Evolutionary conservation across 2,797 vertebrate genomes (phyloP), one percentile per base, ranked within the genome.

Genomic region (Notolepis coatsorum): DNA sequence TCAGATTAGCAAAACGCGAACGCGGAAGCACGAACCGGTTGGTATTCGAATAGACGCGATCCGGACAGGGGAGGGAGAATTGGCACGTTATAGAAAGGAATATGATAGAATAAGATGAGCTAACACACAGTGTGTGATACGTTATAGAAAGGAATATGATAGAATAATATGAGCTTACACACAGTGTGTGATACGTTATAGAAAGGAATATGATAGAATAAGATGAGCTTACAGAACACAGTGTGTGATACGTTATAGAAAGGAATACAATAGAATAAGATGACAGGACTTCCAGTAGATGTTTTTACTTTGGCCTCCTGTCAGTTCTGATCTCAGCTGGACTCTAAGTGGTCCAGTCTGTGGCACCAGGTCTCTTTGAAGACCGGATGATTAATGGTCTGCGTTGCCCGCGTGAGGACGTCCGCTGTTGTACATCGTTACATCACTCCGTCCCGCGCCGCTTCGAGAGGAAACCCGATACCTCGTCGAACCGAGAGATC

Each of bases 301-400:
- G 62, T 48, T 65, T 80, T 62, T 24, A 46, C 48, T 75, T 52
- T 78, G 54, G 49, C 59, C 25, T 31, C 3, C 0, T 4, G 39
- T 74, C 50, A 38, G 30, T 39, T 63, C 58, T 50, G 27, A 13
- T 71, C 53, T 42, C 4, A 21, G 59, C 2, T 59, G 27, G 65
- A 13, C 58, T 41, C 4, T 27, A 57, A 65, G 43, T 13, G 42
- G 25, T 69, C 61, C 66, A 48, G 50, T 13, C 50, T 65, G 64
- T 53, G 57, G 51, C 48, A 56, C 17, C 13, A 46, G 13, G 8
- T 59, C 0, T 43, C 71, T 84, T 75, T 80, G 70, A 71, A 78
- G 66, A 58, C 65, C 27, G 18, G 21, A 41, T 84, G 71, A 81
- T 81, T 74, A 70, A 87, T 82, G 75, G 55, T 49, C 52, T 59